Base-by-base conservation (phyloP, 1,140 invertebrate species). In the Dendroctonus ponderosae region DNA sequence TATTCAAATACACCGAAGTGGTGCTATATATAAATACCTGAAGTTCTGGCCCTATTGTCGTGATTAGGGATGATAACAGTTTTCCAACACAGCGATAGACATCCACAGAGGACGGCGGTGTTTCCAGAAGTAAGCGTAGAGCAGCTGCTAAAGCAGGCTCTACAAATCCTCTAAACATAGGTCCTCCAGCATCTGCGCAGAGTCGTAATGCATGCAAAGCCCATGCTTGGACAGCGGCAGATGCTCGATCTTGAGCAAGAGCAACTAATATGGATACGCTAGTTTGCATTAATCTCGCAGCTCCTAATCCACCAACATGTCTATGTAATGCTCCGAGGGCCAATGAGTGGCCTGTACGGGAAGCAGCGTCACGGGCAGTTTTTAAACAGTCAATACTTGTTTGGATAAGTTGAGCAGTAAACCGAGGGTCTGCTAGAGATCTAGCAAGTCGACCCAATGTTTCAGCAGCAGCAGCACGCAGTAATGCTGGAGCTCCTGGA, bases 141-240 rank as follows among this genome's bases (percentile, higher is more conserved):
- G 93, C 88, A 26, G 98, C 83, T 2, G 91, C 91, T 37, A 99
- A 80, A 0, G 93, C 92, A 0, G 94, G 94, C 77, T 99, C 97
- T 8, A 99, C 95, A 80, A 98, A 99, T 11, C 91, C 88, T 26
- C 96, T 85, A 81, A 99, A 99, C 95, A 99, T 98, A 38, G 96
- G 97, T 1, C 97, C 97, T 26, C 96, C 96, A 6, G 96, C 97
- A 79, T 99, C 96, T 37, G 96, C 96, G 65, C 99, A 96, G 64
- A 99, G 84, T 7, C 94, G 91, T 41, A 99, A 79, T 3, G 96
- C 96, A 82, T 99, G 94, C 5, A 99, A 80, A 0, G 97, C 91
- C 97, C 97, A 99, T 41, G 97, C 91, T 85, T 97, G 95, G 38
- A 97, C 92, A 72, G 93, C 87, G 11, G 93, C 90, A 56, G 92